Evolutionary conservation across 2,888 invertebrate species (phyloP), one percentile per base, ranked within the genome.

Genomic region (Apamea sordens): DNA sequence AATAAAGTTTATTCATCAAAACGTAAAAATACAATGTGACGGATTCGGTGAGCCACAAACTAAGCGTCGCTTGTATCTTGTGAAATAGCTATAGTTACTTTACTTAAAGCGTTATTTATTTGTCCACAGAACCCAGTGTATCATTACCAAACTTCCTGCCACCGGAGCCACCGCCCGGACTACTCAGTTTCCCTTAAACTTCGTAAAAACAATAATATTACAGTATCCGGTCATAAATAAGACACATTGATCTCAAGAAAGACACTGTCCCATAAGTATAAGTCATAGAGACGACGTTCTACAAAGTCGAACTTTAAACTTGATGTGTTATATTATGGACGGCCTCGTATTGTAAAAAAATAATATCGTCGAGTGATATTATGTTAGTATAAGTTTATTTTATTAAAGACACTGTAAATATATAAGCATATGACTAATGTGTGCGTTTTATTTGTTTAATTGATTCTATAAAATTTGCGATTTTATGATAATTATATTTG

Each of bases 81-180:
- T 32, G 32, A 32, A 36, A 36, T 5, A 36, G 21, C 5, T 53
- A 32, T 18, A 15, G 3, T 10, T 61, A n/a, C 50, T 21, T 50
- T 21, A 44, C 3, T 18, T n/a, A 47, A 50, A 41, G 32, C 28
- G 59, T n/a, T 41, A 69, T 69, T 36, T 50, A 0, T 69, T 83
- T 86, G 18, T 70, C 92, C 90, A 15, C 94, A 96, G 96, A 96
- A 79, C 90, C 94, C 0, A 91, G 79, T 53, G 73, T 89, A 11
- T 84, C 93, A 28, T 59, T 94, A 75, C 89, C 92, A 0, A 93
- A 90, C 5, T 95, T 96, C 90, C 93, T 96, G 92, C 95, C 95
- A 0, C 94, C 95, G 0, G 96, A 96, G 71, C 95, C 95, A 0
- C 96, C 95, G 1, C 95, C 95, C 6, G 95, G 95, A 0, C 89